Percentiles rank a stretch among this genome's conserved stretches.
phyloP scores from a whole-genome alignment of 2,113 vertebrate species.

The Struthidea cinerea region DNA sequence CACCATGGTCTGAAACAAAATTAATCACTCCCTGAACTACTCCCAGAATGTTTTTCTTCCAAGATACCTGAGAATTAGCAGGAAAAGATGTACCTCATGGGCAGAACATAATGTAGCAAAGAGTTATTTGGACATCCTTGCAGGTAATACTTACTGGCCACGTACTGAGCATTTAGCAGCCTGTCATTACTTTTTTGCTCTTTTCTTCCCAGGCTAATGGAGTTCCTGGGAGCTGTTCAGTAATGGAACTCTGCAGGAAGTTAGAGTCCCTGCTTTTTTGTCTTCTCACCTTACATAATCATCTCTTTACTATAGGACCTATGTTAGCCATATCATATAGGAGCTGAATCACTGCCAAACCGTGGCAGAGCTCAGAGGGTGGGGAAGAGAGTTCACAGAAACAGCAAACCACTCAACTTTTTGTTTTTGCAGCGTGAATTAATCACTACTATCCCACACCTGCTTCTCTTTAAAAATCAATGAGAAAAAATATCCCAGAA shows the following conservation, averaged over 20 bases:
- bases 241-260: conserved; percentile 61
- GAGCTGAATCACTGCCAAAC: conserved; percentile 38
- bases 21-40: neutral
- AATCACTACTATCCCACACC: neutral
- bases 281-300: conserved; percentile 44
- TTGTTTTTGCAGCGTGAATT: neutral
- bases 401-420: neutral
- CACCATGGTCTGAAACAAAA: neutral
- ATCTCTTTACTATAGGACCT: neutral
- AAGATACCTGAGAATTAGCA: neutral
- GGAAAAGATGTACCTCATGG: neutral
- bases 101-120: neutral
- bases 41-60: neutral
- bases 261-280: conserved; percentile 17
- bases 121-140: neutral
- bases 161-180: conserved; percentile 23
- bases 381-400: conserved; percentile 27
- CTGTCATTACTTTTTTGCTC: conserved; percentile 22
- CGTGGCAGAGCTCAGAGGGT: neutral
- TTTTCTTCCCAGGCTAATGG: conserved; percentile 33
- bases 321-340: neutral
- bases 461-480: conserved; percentile 54
- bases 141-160: neutral
- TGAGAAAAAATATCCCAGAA: conserved; percentile 3
- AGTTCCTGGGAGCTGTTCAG: neutral